Conservation (phyloP, 2,797 vertebrate species). For the Gorsachius magnificus region DNA sequence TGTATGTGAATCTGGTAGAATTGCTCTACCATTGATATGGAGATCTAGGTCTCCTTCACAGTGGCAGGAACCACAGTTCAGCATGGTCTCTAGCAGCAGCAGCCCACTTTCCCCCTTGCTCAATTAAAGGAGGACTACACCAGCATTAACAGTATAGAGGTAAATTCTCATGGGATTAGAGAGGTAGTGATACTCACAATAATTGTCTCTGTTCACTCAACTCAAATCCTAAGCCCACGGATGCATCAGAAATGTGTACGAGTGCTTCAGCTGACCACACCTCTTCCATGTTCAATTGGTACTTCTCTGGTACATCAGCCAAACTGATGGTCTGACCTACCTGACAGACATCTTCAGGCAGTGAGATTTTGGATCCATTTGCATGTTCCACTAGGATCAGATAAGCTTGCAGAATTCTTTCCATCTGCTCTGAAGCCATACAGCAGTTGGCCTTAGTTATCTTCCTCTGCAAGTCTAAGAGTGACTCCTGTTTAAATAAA, state of each 20-base stretch:
- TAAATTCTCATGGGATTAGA: background rate
- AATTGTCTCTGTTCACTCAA: background rate
- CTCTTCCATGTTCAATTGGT: background rate
- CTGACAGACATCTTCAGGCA: slow-evolving; percentile 83
- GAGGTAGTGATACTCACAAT: background rate
- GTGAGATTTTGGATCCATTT: slow-evolving; percentile 86
- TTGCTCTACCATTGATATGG: background rate
- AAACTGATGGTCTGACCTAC: slow-evolving; percentile 66
- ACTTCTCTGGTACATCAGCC: background rate
- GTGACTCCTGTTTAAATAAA: slow-evolving; percentile 71
- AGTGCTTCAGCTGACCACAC: background rate
- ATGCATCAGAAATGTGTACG: background rate
- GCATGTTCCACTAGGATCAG: slow-evolving; percentile 84
- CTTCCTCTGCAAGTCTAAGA: slow-evolving; percentile 76
- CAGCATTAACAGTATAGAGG: background rate
- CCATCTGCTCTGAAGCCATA: slow-evolving; percentile 82
- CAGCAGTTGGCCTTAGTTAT: slow-evolving; percentile 59
- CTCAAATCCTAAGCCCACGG: background rate
- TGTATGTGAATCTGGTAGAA: background rate
- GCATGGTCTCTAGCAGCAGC: background rate
- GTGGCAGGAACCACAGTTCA: background rate
- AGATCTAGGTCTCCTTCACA: background rate
- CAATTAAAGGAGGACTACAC: background rate
- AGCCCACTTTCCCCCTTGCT: background rate
- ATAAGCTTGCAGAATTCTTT: slow-evolving; percentile 85